phyloP scores from a whole-genome alignment of 2,888 invertebrate species.

The Cantharis rustica region DNA sequence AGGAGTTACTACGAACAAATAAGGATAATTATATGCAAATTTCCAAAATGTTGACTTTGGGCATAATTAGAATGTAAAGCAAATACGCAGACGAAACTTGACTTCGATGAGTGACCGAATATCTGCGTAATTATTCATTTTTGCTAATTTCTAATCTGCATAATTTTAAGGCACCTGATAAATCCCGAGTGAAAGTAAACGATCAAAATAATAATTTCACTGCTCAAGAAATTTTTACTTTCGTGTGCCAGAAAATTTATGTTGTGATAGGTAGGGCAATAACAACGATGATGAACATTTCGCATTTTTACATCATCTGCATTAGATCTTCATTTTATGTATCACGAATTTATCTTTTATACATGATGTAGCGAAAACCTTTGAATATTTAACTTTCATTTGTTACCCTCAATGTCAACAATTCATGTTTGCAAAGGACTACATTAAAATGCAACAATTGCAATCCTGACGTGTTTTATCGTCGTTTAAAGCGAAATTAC shows the following conservation, averaged over 20 bases:
- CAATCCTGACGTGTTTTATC: slow-evolving; percentile 2
- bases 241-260: neutral
- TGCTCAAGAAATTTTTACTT: neutral
- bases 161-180: neutral
- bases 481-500: neutral
- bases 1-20: neutral
- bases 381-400: neutral
- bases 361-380: neutral
- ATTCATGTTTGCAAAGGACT: slow-evolving; percentile 1
- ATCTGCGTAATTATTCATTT: neutral
- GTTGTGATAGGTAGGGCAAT: neutral
- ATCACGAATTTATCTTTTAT: neutral
- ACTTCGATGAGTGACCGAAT: neutral
- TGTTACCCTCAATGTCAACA: neutral
- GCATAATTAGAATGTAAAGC: neutral
- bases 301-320: neutral
- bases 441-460: slow-evolving; percentile 4
- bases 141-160: neutral
- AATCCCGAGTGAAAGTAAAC: neutral
- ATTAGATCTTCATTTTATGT: slow-evolving; percentile 1
- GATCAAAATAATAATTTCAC: slow-evolving; percentile 1
- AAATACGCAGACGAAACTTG: neutral
- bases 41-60: neutral
- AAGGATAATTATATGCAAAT: neutral
- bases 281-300: neutral